Evolutionary conservation across 2,113 vertebrate genomes (phyloP).

Genomic region (Antennarius striatus): DNA sequence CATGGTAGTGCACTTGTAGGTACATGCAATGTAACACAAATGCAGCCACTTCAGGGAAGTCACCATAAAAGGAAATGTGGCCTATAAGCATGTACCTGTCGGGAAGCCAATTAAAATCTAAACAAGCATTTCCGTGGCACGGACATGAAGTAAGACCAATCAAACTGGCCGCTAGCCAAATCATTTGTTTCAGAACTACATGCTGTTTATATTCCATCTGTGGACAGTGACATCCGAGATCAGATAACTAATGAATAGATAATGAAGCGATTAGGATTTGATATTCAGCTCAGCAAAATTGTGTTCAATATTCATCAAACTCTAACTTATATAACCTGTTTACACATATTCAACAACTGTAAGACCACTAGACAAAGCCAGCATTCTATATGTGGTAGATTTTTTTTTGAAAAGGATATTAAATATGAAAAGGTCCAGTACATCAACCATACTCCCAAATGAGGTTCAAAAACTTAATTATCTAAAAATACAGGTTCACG

Average conservation of each 20-base stretch:
- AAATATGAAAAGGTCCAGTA: too few relatives aligned
- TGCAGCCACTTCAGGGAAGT: slow-evolving; percentile 46
- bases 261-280: slow-evolving; percentile 26
- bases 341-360: not conserved
- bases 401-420: too few relatives aligned
- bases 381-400: not conserved
- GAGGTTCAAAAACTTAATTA: too few relatives aligned
- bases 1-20: slow-evolving; percentile 11
- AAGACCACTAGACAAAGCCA: not conserved
- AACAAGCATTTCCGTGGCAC: slow-evolving; percentile 55
- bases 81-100: slow-evolving; percentile 52
- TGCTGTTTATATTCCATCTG: slow-evolving; percentile 42
- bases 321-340: not conserved
- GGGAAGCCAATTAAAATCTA: slow-evolving; percentile 72
- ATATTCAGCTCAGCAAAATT: slow-evolving; percentile 18
- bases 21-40: slow-evolving; percentile 4
- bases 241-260: slow-evolving; percentile 33
- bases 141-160: slow-evolving; percentile 50
- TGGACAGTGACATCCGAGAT: slow-evolving; percentile 25
- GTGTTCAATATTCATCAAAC: not conserved
- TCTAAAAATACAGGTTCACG: too few relatives aligned
- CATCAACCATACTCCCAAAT: too few relatives aligned
- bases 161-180: slow-evolving; percentile 46
- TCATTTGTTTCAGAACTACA: slow-evolving; percentile 39
- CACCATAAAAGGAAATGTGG: slow-evolving; percentile 48